Evolutionary conservation across 2,797 vertebrate genomes (phyloP), one percentile per base, ranked within the genome.

Genomic region (Myotis planiceps): DNA sequence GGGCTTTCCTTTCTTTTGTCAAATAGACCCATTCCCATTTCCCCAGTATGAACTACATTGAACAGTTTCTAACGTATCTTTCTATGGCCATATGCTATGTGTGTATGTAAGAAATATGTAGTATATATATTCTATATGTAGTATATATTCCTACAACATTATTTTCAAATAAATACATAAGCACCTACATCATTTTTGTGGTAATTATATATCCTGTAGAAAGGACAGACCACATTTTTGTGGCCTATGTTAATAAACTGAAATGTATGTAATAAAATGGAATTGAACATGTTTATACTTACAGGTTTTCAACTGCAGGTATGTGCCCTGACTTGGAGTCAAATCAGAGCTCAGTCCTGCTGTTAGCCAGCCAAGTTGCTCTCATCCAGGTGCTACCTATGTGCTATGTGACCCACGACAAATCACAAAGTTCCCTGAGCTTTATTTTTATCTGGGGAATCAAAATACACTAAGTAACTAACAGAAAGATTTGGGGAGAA

Each of bases 221-320:
- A 69, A 94, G 34, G 25, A 51, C 47, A 74, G 23, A 74, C 16
- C 25, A 21, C 72, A 88, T 68, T 89, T 88, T 87, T 81, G 66
- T 74, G 71, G 14, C n/a, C 66, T 85, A 60, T 76, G 84, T 92
- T 92, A 92, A 86, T 95, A 78, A 88, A 86, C 25, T 65, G 14
- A 93, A 90, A 69, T 49, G 14, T 65, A 45, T 80, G 42, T 75
- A 21, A 89, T 42, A 78, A 32, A 87, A 51, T 66, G 10, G 66
- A 68, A 84, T 51, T 75, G 68, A 63, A 69, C 34, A 68, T 39
- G n/a, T n/a, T 90, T 66, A 29, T 81, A 58, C 78, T 90, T 58
- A 60, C 1, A 78, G 78, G 65, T 55, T 79, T 86, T 42, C 65
- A 60, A 53, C 68, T n/a, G 29, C 45, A 5, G 16, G 2, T 60